Evolutionary conservation across 2,888 invertebrate genomes (phyloP), one percentile per base, ranked within the genome.

Genomic region (Argynnis bischoffii): DNA sequence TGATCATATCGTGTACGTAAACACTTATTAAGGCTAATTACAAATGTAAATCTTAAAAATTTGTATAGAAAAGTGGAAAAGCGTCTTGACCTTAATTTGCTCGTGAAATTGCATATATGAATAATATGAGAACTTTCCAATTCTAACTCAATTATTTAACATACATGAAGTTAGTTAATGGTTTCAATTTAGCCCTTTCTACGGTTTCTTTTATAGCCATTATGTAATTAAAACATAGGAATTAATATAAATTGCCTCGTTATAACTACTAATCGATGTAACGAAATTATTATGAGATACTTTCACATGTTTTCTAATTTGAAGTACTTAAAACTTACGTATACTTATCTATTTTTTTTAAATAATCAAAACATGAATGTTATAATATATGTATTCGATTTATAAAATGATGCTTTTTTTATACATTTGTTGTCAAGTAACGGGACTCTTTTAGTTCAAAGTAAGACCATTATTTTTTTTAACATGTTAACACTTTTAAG

Each of bases 81-180:
- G 48, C 41, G n/a, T 21, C 55, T 64, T 55, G 69, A 57, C 71
- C 71, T 64, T 67, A 69, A 64, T 69, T 48, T 56, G 53, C 64
- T 66, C 53, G 63, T 69, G 55, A 59, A 60, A 63, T 67, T 67
- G 54, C 53, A 67, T 61, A 67, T 61, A 67, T 64, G 60, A 61
- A 41, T 61, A 55, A 70, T 66, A 66, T 60, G 70, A 67, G 55
- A 69, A 66, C 69, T 71, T 68, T 70, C 70, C 47, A 65, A 56
- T 68, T 55, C 64, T 60, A 54, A 63, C 57, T 55, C 59, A 63
- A 63, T 63, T 57, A 56, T 67, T 57, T 48, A 41, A 55, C 41
- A 55, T 3, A 41, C 41, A 55, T 55, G 31, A 18, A 47, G 46
- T 31, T 51, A 8, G 50, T 51, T 61, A 61, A 61, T 61, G 31